These are phyloP conservation scores for Neoarius graeffei DNA, from an alignment of 2,113 vertebrate species.

Conservation along the genomic window DNA sequence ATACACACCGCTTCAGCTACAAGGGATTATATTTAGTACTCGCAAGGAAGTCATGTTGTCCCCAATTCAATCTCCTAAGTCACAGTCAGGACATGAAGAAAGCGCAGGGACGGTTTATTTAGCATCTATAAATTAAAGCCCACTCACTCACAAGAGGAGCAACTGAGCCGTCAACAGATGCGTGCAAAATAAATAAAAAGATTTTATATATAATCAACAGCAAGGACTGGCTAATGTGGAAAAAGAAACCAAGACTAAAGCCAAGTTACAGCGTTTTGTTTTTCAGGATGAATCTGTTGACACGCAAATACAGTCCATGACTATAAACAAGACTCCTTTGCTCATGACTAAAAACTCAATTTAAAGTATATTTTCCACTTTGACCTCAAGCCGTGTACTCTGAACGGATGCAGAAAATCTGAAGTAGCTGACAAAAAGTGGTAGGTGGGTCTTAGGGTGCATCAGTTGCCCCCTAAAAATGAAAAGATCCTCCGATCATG, in stretches of 20 bases:
- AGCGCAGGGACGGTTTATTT: slow-evolving; percentile 71
- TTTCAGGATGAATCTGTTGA: not conserved
- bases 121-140: slow-evolving; percentile 68
- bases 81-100: slow-evolving; percentile 64
- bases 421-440: no score
- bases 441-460: no score
- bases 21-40: not conserved
- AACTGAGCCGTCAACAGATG: slow-evolving; percentile 75
- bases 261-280: not conserved
- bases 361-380: not conserved
- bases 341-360: not conserved
- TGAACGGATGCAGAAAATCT: not conserved
- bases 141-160: slow-evolving; percentile 58
- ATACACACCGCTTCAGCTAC: not conserved
- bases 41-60: slow-evolving; percentile 50
- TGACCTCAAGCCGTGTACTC: not conserved
- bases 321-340: not conserved
- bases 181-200: not conserved
- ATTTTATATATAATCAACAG: not conserved
- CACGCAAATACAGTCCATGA: not conserved
- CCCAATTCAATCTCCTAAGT: slow-evolving; percentile 68
- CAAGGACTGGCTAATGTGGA: not conserved
- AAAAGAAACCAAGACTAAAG: not conserved
- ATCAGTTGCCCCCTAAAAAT: no score
- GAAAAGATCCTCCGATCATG: no score